Conservation (phyloP, 2,797 vertebrate genomes). For the Ciconia nigra region DNA sequence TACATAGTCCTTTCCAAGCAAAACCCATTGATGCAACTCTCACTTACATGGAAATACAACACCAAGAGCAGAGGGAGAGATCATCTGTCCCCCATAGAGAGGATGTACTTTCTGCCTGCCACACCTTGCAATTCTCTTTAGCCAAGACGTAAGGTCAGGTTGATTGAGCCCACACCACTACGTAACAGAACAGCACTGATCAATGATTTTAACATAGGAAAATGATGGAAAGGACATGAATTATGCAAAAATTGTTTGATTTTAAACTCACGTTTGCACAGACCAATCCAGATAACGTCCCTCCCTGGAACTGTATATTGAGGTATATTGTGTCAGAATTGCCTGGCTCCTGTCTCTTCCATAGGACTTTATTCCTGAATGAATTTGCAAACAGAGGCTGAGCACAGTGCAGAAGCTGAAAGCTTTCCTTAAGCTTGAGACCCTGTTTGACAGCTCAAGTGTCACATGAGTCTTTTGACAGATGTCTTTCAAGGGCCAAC, state of each 20-base stretch:
- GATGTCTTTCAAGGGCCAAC: not conserved
- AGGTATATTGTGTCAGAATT: not conserved
- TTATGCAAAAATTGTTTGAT: not conserved
- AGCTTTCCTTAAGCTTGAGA: not conserved
- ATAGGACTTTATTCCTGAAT: not conserved
- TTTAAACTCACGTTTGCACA: not conserved
- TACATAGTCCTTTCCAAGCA: not conserved
- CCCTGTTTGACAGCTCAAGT: not conserved
- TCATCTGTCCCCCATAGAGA: not conserved
- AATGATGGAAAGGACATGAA: not conserved
- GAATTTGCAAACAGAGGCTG: not conserved
- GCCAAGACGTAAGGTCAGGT: not conserved
- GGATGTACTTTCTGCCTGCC: not conserved
- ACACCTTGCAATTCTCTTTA: not conserved
- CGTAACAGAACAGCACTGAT: not conserved
- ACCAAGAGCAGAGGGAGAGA: not conserved
- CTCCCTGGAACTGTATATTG: not conserved
- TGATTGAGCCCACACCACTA: not conserved
- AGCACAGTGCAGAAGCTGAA: not conserved
- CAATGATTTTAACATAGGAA: not conserved
- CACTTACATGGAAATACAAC: not conserved
- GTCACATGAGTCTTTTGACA: not conserved
- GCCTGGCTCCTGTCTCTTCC: not conserved
- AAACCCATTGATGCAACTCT: not conserved
- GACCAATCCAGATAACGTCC: accelerated